Evolutionary conservation across 1,140 invertebrate genomes (phyloP).

Genomic region (Tenebrio molitor): DNA sequence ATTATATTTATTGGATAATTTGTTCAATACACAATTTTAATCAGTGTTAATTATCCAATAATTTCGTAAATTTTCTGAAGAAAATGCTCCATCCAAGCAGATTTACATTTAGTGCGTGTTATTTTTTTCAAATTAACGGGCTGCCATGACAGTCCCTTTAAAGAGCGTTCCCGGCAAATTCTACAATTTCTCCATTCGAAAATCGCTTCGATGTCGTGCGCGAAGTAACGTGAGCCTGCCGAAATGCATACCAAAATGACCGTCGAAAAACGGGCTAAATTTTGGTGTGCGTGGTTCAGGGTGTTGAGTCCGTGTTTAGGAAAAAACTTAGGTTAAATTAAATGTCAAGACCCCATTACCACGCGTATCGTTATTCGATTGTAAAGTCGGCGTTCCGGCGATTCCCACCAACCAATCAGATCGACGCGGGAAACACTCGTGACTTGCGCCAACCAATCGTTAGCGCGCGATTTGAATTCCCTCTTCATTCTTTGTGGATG

Average conservation of each 20-base stretch:
- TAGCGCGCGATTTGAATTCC: constrained; percentile 64
- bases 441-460: constrained; percentile 60
- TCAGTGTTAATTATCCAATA: neutral
- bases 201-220: constrained; percentile 31
- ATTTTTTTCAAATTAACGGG: constrained; percentile 53
- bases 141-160: constrained; percentile 57
- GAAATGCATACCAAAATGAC: constrained; percentile 47
- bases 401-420: constrained; percentile 58
- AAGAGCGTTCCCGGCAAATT: constrained; percentile 55
- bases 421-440: constrained; percentile 61
- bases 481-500: constrained; percentile 62
- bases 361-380: constrained; percentile 58
- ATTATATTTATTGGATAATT: constrained; percentile 36
- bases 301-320: neutral
- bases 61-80: neutral
- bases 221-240: constrained; percentile 2
- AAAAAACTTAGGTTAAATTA: constrained; percentile 57
- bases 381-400: constrained; percentile 40
- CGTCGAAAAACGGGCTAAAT: constrained; percentile 42
- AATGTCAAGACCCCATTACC: constrained; percentile 56
- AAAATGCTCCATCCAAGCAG: neutral
- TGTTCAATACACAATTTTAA: neutral
- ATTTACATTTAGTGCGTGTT: neutral
- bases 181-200: neutral
- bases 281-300: constrained; percentile 39